phyloP scores from a whole-genome alignment of 2,113 vertebrate genomes.

The Barbus barbus region DNA sequence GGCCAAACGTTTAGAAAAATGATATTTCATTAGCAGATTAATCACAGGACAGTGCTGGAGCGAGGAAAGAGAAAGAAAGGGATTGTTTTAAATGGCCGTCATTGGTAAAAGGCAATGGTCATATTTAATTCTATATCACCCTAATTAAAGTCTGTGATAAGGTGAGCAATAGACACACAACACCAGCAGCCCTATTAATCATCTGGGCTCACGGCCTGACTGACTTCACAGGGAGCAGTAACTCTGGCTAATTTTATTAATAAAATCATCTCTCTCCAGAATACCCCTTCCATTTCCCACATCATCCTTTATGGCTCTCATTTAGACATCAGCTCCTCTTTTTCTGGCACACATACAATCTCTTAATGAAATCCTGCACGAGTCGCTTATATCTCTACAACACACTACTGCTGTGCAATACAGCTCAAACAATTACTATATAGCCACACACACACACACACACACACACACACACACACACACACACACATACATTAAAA shows the following conservation, averaged over 20 bases:
- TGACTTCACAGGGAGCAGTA: conserved; percentile 65
- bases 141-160: conserved; percentile 69
- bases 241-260: conserved; percentile 73
- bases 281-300: conserved; percentile 50
- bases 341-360: conserved; percentile 52
- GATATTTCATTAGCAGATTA: conserved; percentile 68
- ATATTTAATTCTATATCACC: conserved; percentile 66
- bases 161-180: conserved; percentile 59
- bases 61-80: conserved; percentile 23
- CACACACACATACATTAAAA: background rate
- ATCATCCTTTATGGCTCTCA: conserved; percentile 49
- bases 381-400: background rate
- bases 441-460: too few relatives aligned
- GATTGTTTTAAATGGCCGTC: conserved; percentile 62
- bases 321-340: conserved; percentile 67
- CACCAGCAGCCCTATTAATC: conserved; percentile 64
- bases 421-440: background rate
- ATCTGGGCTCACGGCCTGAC: conserved; percentile 54
- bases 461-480: too few relatives aligned
- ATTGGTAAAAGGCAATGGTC: conserved; percentile 58
- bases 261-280: conserved; percentile 67
- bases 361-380: conserved; percentile 66
- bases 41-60: conserved; percentile 41
- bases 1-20: conserved; percentile 60
- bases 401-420: background rate